Evolutionary conservation across 2,888 invertebrate species (phyloP), one percentile per base, ranked within the genome.

Genomic region (Sinotaia quadrata): DNA sequence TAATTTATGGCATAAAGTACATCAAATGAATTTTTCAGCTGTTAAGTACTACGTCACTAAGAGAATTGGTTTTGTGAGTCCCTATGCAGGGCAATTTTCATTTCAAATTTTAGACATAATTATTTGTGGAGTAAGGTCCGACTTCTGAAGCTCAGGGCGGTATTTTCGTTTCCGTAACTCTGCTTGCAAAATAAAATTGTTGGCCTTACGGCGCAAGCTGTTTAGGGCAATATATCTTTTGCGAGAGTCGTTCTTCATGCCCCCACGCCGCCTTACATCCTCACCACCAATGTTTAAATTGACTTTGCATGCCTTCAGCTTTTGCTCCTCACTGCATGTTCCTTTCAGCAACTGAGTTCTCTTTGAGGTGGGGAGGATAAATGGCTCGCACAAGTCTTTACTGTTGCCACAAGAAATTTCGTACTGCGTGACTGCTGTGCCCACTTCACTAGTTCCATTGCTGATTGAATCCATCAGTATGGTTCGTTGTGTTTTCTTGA

Each of bases 151-250:
- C n/a, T 61, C 61, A 4, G 61, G 51, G 2, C 61, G 61, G n/a
- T n/a, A n/a, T 8, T 49, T 60, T 57, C 51, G 70, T 12, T 12
- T 58, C 24, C 61, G 27, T 31, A 54, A 34, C 10, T 67, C 47
- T 2, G 62, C 47, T 37, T 62, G 58, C n/a, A 67, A 63, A 8
- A 62, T 37, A 15, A 71, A 34, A 24, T 58, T 49, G 34, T 68
- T 66, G 12, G 72, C 71, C 37, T 75, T 75, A 2, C 71, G 21
- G 44, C 75, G 49, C 36, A 75, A 57, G 54, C 75, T 75, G 65
- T 75, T 75, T 29, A 75, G 69, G 4, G 75, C 75, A 18, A 75
- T 59, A 54, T 75, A 75, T 7, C 71, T 51, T 4, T 71, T 52
- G 18, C 75, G 41, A 4, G 75, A 75, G 52, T 75, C 72, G 59